Evolutionary conservation across 2,113 vertebrate genomes (phyloP).

Genomic region (Dicentrarchus labrax): DNA sequence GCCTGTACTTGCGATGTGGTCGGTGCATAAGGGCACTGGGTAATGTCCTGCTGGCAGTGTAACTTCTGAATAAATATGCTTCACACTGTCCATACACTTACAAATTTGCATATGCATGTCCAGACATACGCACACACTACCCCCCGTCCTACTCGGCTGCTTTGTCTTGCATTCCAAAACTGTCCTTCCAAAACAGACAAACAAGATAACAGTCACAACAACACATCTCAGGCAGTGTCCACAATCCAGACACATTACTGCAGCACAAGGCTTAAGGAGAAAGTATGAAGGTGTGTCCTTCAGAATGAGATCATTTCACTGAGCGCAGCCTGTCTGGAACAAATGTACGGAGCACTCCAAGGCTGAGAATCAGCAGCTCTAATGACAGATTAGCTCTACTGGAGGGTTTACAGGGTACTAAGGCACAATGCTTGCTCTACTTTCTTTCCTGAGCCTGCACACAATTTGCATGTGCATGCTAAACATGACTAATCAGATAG

Average conservation of each 20-base stretch:
- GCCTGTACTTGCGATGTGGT: conserved; percentile 65
- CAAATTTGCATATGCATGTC: conserved; percentile 54
- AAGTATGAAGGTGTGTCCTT: conserved; percentile 75
- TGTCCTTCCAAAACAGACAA: conserved; percentile 59
- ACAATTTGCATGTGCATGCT: conserved; percentile 46
- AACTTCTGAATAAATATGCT: conserved; percentile 56
- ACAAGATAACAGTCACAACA: conserved; percentile 48
- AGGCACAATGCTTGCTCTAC: conserved; percentile 39
- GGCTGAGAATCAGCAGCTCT: conserved; percentile 65
- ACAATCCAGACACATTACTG: conserved; percentile 57
- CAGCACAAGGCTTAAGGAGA: conserved; percentile 50
- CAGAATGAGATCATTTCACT: conserved; percentile 71
- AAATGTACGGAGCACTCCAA: conserved; percentile 60
- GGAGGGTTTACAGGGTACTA: conserved; percentile 23
- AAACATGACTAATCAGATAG: conserved; percentile 68
- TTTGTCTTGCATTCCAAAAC: conserved; percentile 53
- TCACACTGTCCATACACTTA: conserved; percentile 35
- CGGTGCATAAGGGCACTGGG: conserved; percentile 51
- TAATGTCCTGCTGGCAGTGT: conserved; percentile 47
- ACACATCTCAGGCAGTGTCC: conserved; percentile 44
- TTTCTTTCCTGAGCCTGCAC: conserved; percentile 44
- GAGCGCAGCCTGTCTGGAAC: conserved; percentile 70
- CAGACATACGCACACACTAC: neutral
- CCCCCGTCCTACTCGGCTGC: conserved; percentile 17
- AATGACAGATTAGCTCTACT: conserved; percentile 57